phyloP scores from a whole-genome alignment of 2,888 invertebrate genomes.

The Xanthia icteritia region DNA sequence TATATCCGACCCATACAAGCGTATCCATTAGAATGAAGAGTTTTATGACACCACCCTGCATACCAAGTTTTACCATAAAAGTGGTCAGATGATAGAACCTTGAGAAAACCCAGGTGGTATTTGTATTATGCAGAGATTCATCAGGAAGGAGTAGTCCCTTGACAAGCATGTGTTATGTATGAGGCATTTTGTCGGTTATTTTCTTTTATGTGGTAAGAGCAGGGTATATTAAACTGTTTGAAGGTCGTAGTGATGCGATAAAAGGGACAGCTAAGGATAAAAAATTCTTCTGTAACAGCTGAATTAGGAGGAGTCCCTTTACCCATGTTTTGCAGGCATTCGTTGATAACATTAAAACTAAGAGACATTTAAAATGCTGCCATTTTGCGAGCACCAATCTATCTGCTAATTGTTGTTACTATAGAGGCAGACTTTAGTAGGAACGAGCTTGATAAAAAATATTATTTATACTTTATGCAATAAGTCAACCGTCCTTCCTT shows the following conservation, averaged over 20 bases:
- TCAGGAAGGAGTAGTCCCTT: constrained; percentile 52
- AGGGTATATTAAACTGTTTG: constrained; percentile 5
- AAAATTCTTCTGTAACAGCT: not conserved
- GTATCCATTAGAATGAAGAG: constrained; percentile 44
- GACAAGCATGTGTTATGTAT: constrained; percentile 47
- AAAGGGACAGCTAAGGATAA: not conserved
- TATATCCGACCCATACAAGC: not conserved
- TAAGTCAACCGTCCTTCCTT: too few relatives aligned
- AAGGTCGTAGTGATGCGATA: too few relatives aligned
- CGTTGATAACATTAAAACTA: not conserved
- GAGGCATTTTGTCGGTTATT: constrained; percentile 34
- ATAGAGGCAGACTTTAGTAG: not conserved
- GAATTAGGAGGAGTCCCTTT: not conserved
- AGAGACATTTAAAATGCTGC: not conserved
- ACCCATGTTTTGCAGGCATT: not conserved
- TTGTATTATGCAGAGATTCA: constrained; percentile 66
- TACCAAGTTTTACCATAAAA: constrained; percentile 38
- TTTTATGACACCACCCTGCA: constrained; percentile 23
- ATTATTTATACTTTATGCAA: not conserved
- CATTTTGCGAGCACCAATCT: not conserved
- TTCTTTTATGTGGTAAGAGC: constrained; percentile 16
- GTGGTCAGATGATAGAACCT: constrained; percentile 39
- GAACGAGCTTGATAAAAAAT: not conserved
- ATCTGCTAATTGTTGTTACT: not conserved
- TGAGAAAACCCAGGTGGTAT: constrained; percentile 43